Conservation (phyloP, 2,797 vertebrate genomes). For the Falco peregrinus region DNA sequence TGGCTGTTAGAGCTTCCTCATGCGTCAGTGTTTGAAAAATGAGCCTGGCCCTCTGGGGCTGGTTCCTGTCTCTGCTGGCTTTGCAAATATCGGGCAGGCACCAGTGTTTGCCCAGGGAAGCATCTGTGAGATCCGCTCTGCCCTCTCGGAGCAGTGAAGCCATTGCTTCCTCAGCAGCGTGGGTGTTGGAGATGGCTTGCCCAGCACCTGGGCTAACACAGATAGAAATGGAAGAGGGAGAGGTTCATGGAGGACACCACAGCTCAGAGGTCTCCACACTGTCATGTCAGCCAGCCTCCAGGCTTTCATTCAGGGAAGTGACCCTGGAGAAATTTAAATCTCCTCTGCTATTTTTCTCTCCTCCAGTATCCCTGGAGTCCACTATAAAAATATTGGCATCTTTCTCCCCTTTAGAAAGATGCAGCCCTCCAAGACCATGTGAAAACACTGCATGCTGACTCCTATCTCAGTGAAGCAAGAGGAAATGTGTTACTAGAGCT, state of each 20-base stretch:
- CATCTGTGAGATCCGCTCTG: background rate
- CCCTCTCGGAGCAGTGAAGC: background rate
- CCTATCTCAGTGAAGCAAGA: background rate
- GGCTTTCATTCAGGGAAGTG: background rate
- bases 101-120: background rate
- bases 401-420: background rate
- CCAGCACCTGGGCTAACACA: background rate
- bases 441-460: background rate
- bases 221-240: background rate
- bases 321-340: background rate
- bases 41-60: background rate
- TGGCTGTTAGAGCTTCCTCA: background rate
- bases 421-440: background rate
- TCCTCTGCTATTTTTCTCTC: background rate
- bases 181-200: background rate
- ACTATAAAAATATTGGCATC: background rate
- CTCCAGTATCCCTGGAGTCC: background rate
- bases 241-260: background rate
- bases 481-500: background rate
- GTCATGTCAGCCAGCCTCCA: background rate
- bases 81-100: background rate
- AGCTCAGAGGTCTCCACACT: background rate
- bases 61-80: background rate
- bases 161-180: accelerated
- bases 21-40: background rate